These are phyloP conservation scores for Sinocyclocheilus maitianheensis DNA, from an alignment of 2,113 vertebrate species.

Conservation along the genomic window DNA sequence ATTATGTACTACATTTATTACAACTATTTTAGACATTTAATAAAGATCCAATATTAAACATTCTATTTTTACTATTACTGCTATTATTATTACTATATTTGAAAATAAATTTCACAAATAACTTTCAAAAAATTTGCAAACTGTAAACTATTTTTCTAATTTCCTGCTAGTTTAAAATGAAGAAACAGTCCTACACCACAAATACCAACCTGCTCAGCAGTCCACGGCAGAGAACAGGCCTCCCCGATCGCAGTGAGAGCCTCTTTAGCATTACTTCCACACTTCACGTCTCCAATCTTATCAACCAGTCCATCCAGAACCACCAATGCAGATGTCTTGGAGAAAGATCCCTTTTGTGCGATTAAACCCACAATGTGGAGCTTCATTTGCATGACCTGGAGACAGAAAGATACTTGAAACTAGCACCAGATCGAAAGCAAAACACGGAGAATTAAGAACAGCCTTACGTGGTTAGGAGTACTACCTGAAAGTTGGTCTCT, in stretches of 20 bases:
- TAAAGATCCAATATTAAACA: no score
- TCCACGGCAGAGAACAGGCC: conserved; percentile 90
- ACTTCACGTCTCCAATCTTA: conserved; percentile 95
- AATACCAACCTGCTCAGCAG: conserved; percentile 89
- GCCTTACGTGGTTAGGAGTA: not conserved
- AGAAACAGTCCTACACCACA: not conserved
- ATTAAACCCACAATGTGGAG: conserved; percentile 89
- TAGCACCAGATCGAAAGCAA: not conserved
- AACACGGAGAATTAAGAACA: not conserved
- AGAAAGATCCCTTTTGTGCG: conserved; percentile 91
- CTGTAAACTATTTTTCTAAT: no score
- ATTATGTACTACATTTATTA: no score
- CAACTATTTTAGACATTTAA: no score
- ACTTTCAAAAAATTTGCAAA: no score
- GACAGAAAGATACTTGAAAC: not conserved
- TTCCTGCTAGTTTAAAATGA: not conserved
- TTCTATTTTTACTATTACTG: no score
- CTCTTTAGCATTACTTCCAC: conserved; percentile 92
- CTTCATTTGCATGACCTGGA: conserved; percentile 98
- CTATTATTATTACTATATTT: no score
- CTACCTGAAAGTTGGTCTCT: conserved; percentile 99
- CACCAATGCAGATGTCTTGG: conserved; percentile 89
- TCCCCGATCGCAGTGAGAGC: conserved; percentile 91
- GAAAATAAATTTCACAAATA: no score
- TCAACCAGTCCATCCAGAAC: conserved; percentile 94